phyloP scores from a whole-genome alignment of 37 sponge, comb jelly and placozoan genomes.

The Chondrilla cf. caribensis region DNA sequence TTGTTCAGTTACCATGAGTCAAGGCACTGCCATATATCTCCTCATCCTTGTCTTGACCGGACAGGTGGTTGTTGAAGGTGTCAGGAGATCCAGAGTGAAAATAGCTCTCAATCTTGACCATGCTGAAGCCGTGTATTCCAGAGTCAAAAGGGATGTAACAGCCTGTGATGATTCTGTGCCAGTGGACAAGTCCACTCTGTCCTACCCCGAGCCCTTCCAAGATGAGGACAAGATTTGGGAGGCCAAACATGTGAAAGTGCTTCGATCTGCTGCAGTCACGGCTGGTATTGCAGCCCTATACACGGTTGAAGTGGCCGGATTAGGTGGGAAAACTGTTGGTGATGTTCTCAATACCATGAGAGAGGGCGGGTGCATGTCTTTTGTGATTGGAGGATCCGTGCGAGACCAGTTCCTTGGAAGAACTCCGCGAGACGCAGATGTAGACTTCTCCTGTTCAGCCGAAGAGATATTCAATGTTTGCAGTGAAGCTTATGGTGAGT shows the following conservation, averaged over 20 bases:
- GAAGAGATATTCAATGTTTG: background rate
- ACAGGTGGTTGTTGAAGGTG: too few species aligned
- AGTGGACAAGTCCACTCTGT: background rate
- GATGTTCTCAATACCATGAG: constrained; percentile 5
- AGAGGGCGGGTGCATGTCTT: background rate
- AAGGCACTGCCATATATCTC: too few species aligned
- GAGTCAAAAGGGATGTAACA: too few species aligned
- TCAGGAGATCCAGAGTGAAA: too few species aligned
- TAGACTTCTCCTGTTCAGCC: constrained; percentile 2
- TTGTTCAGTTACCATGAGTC: too few species aligned
- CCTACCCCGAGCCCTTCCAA: background rate
- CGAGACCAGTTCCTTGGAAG: constrained; percentile 12
- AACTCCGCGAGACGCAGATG: background rate
- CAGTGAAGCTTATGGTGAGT: background rate
- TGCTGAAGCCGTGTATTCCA: too few species aligned
- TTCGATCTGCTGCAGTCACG: background rate
- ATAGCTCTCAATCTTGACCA: too few species aligned
- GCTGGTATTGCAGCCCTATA: background rate
- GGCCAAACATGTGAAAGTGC: background rate
- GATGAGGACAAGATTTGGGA: background rate
- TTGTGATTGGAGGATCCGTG: background rate
- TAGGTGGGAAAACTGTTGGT: background rate
- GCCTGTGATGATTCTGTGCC: background rate
- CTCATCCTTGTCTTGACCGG: too few species aligned
- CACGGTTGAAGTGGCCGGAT: background rate